Base-by-base conservation (phyloP, 2,797 vertebrate genomes). In the Syngnathus acus region DNA sequence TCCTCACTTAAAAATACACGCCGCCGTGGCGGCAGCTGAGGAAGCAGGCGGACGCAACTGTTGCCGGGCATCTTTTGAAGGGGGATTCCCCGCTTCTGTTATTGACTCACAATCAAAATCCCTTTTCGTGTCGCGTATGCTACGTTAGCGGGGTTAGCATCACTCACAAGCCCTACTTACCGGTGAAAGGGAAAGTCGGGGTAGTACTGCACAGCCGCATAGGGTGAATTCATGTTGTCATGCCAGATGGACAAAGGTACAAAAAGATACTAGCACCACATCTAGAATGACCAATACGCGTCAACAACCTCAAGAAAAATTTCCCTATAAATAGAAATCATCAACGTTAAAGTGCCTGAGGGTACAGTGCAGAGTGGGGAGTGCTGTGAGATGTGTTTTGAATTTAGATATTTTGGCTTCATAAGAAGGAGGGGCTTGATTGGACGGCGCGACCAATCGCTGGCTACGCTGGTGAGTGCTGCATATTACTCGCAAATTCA, bases 111-210 rank as follows among this genome's bases (percentile, higher is more conserved):
- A 59, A 6, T 64, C 16, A 7, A 43, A 32, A 42, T 7, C 6
- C 14, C 8, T 9, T 4, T 8, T 51, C 50, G 10, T 8, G 1
- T 9, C 6, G 0, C 9, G 4, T n/a, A n/a, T 14, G 19, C 50
- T 51, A 51, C 19, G 16, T n/a, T 62, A 62, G 60, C 60, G n/a
- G 3, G 4, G 42, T 26, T 62, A 62, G 42, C 60, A 42, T 21
- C 58, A 23, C n/a, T 2, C 65, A 9, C 61, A 9, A 64, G 77
- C 6, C 54, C 1, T 85, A 94, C 96, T 98, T 91, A 99, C 97
- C 95, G 91, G 86, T 92, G 94, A 89, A 97, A 93, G 87, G 94
- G 91, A 82, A 94, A 92, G 79, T 98, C 96, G 40, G 95, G 92
- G 82, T 92, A 94, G 89, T 91, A 95, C 86, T 94, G 93, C 85